phyloP scores from a whole-genome alignment of 2,797 vertebrate genomes.

The Thalassophryne amazonica region DNA sequence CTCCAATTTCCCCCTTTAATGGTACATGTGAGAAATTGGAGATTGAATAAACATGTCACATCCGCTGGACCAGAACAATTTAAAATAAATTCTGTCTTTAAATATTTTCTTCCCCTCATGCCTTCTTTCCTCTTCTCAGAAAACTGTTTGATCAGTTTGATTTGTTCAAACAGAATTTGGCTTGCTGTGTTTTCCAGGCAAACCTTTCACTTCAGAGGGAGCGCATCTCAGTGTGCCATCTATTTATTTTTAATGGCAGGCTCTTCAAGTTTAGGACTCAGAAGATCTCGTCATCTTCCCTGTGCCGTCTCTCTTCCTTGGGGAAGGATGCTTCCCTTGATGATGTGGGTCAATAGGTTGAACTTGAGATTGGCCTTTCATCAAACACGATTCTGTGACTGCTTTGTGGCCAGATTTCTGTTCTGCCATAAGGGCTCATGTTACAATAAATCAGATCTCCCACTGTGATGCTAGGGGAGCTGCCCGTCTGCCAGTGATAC shows the following conservation, averaged over 20 bases:
- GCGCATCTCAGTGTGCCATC: constrained; percentile 64
- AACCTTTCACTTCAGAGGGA: constrained; percentile 59
- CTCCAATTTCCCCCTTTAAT: no score
- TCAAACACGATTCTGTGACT: constrained; percentile 17
- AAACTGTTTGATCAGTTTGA: constrained; percentile 75
- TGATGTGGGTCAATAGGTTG: constrained; percentile 28
- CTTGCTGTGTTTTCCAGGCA: constrained; percentile 58
- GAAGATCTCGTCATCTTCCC: constrained; percentile 17
- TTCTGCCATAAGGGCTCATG: constrained; percentile 6
- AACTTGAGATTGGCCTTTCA: constrained; percentile 34
- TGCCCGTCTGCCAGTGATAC: no score
- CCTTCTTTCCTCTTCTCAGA: constrained; percentile 5
- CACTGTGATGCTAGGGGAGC: no score
- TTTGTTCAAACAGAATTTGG: constrained; percentile 72
- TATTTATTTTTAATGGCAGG: constrained; percentile 76
- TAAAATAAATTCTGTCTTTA: constrained; percentile 12
- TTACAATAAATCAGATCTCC: no score
- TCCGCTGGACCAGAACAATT: neutral
- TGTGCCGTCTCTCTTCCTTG: constrained; percentile 1
- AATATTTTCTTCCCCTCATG: neutral
- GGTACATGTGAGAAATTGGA: no score
- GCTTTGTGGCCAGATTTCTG: constrained; percentile 9
- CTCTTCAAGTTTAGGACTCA: constrained; percentile 34
- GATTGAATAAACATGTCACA: no score
- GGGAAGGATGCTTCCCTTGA: constrained; percentile 7